Base-by-base conservation (phyloP, 1,140 invertebrate genomes). In the Ostrea edulis region DNA sequence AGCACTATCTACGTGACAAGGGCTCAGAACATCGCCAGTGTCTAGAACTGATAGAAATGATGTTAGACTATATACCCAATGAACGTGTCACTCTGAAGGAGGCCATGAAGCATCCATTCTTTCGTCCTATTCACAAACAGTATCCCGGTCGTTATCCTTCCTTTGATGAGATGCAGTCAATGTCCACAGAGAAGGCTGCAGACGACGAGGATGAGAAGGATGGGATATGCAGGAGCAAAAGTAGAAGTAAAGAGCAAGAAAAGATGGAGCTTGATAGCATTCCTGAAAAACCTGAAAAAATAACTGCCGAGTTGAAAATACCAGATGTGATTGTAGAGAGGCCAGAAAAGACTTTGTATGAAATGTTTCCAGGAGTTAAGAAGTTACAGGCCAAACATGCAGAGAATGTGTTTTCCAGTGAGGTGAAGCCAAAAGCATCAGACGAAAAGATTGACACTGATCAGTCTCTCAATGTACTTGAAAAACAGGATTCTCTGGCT, bases 61-160 rank as follows among this genome's bases (percentile, higher is more conserved):
- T 99, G 99, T 95, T 99, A 92, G 98, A 99, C 88, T 99, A 99
- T 95, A 98, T 99, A 93, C 98, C 99, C 35, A 96, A 96, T 17
- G 97, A 98, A 92, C 96, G 99, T 77, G 97, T 99, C 90, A 97
- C 97, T 84, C 95, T 99, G 88, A 96, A 96, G 55, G 98, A 99
- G 90, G 97, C 98, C 8, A 95, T 99, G 88, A 95, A 96, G 52
- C 99, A 99, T 96, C 97, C 97, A 29, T 99, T 99, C 96, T 99
- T 99, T 89, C 86, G 84, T 35, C 84, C 86, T 20, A 84, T 87
- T n/a, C 84, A 86, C 65, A 89, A 89, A 77, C 65, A 55, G 52
- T 86, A 86, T 29, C 84, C 89, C 2, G 84, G 86, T 58, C 71
- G 86, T n/a, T 86, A 86, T 65, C 89, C 89, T 11, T 68, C 62